phyloP scores from a whole-genome alignment of 2,113 vertebrate species.

The Sciurus niger region DNA sequence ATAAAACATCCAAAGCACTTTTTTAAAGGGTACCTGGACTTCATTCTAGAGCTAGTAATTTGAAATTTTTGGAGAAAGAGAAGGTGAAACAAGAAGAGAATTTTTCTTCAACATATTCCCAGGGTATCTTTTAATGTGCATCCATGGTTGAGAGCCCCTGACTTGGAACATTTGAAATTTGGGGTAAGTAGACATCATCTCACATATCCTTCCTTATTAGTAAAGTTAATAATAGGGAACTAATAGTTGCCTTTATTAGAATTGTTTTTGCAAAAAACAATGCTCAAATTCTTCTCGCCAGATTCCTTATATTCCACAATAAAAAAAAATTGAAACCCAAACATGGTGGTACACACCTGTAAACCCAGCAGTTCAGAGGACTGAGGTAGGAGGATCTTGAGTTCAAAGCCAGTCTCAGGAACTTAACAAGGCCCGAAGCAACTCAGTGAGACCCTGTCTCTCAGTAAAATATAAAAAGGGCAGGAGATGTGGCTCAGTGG shows the following conservation, averaged over 20 bases:
- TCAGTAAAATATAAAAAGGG: no score
- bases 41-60: constrained; percentile 51
- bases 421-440: no score
- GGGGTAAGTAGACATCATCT: background rate
- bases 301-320: background rate
- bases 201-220: background rate
- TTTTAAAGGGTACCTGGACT: background rate
- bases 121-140: background rate
- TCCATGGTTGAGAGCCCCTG: background rate
- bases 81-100: background rate
- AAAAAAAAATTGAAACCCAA: background rate
- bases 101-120: constrained; percentile 35
- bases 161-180: background rate
- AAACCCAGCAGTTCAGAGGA: no score
- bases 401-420: no score
- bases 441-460: no score
- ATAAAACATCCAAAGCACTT: background rate
- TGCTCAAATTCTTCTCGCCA: background rate
- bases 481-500: no score
- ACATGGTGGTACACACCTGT: no score
- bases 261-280: background rate
- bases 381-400: no score
- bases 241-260: constrained; percentile 5
- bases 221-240: constrained; percentile 3
- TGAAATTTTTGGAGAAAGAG: background rate